Conservation (phyloP, 2,888 invertebrate genomes). For the Julus scanicus region DNA sequence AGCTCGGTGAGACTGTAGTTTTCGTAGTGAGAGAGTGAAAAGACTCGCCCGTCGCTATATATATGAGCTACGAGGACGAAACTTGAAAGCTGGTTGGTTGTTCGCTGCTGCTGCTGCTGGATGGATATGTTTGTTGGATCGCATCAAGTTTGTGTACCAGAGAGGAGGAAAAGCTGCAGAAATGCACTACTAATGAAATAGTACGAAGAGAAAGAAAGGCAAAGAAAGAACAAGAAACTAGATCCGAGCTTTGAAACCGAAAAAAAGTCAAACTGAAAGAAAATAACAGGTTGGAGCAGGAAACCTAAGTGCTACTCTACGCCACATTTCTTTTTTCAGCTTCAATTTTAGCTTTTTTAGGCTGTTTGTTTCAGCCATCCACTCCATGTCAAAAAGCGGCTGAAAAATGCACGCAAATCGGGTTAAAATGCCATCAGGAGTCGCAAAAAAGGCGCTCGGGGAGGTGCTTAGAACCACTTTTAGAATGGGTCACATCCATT, state of each 20-base stretch:
- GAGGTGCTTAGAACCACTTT: background rate
- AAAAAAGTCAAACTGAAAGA: background rate
- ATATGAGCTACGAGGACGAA: background rate
- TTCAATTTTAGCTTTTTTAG: background rate
- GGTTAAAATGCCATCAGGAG: background rate
- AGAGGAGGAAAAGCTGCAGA: background rate
- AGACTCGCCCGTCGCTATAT: background rate
- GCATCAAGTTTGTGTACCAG: background rate
- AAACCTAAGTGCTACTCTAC: background rate
- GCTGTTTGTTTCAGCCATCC: background rate
- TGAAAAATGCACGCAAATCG: slow-evolving; percentile 2
- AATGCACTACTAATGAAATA: slow-evolving; percentile 30
- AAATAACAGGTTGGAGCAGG: background rate
- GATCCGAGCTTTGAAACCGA: background rate
- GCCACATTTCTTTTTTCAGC: background rate
- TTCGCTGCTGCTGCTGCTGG: background rate
- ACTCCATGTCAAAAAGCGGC: background rate
- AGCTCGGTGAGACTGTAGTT: background rate
- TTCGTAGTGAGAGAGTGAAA: background rate
- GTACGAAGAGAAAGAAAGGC: background rate
- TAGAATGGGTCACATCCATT: background rate
- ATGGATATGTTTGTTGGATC: slow-evolving; percentile 10
- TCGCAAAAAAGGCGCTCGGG: background rate
- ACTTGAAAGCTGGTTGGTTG: slow-evolving; percentile 3
- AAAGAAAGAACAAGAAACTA: background rate